Evolutionary conservation across 2,888 invertebrate species (phyloP).

Genomic region (Habroteleia sp.): DNA sequence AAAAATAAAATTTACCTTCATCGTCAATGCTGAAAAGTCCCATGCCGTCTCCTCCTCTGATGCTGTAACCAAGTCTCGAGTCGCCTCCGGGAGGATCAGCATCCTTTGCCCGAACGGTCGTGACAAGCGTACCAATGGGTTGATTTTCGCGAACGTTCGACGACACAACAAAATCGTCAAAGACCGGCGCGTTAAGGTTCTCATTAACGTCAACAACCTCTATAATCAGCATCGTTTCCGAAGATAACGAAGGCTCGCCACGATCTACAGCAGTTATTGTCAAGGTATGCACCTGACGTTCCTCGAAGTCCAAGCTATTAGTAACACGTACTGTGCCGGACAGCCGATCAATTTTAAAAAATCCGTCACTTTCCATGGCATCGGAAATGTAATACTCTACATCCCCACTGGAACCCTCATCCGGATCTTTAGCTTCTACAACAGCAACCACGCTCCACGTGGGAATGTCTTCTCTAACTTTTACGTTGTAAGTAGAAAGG

Average conservation of each 20-base stretch:
- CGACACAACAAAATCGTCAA: conserved; percentile 89
- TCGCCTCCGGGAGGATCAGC: conserved; percentile 90
- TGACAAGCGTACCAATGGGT: conserved; percentile 88
- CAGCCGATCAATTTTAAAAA: conserved; percentile 90
- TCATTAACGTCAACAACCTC: conserved; percentile 97
- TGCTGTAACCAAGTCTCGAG: conserved; percentile 91
- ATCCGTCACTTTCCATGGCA: conserved; percentile 84
- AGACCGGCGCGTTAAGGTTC: conserved; percentile 91
- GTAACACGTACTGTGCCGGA: conserved; percentile 93
- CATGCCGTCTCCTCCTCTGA: conserved; percentile 93
- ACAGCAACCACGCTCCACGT: conserved; percentile 92
- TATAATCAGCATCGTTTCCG: conserved; percentile 90
- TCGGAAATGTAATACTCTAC: conserved; percentile 91
- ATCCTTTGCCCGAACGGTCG: conserved; percentile 90
- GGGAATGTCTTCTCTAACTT: conserved; percentile 95
- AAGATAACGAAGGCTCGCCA: conserved; percentile 90
- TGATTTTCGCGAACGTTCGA: conserved; percentile 91
- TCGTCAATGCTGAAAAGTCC: conserved; percentile 95
- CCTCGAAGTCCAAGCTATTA: conserved; percentile 92
- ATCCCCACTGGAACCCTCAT: conserved; percentile 90
- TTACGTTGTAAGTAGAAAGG: conserved; percentile 87
- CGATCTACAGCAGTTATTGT: conserved; percentile 92
- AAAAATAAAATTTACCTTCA: conserved; percentile 85
- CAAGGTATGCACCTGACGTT: conserved; percentile 93
- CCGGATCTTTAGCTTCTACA: conserved; percentile 91